Evolutionary conservation across 2,797 vertebrate species (phyloP), one percentile per base, ranked within the genome.

Genomic region (Coccyzus lansbergi): DNA sequence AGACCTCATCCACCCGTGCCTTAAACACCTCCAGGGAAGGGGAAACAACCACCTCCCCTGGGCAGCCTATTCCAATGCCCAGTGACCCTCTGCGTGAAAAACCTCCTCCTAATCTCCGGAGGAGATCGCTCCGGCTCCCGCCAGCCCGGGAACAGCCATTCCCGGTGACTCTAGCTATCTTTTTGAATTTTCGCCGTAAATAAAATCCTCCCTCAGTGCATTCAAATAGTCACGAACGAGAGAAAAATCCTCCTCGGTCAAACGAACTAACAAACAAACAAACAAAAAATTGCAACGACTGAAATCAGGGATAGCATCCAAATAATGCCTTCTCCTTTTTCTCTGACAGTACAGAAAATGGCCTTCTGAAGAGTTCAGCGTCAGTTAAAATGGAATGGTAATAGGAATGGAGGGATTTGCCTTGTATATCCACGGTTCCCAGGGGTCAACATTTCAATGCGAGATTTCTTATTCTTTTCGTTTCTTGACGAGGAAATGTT

Each of bases 331-430:
- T 75, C 4, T 24, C 40, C 18, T 46, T 42, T 67, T 83, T 56
- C 33, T 74, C 34, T 81, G 46, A 15, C 48, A 67, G 28, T 40
- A 81, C 19, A 76, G 48, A 92, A 93, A 88, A 90, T 72, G 88
- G 69, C 90, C 63, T 78, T 91, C 53, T 36, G 70, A 88, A 75
- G 72, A 85, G 76, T 64, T 94, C 72, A 91, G 40, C 40, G n/a
- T 74, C 81, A 59, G 67, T 88, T 81, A 12, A 85, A 95, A 95
- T 31, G n/a, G 48, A 86, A 88, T 34, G 15, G 11, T 31, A 65
- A 81, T 19, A 62, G 8, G 19, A 78, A 77, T 48, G 15, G 40
- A 81, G 48, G 42, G 62, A 12, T 33, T 86, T 91, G 51, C 89
- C 78, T 53, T 4, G 13, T 33, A 65, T 52, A 83, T 72, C 28